Percentiles rank a stretch among this genome's conserved stretches.
phyloP scores from a whole-genome alignment of 2,113 vertebrate species.

The Sander vitreus region DNA sequence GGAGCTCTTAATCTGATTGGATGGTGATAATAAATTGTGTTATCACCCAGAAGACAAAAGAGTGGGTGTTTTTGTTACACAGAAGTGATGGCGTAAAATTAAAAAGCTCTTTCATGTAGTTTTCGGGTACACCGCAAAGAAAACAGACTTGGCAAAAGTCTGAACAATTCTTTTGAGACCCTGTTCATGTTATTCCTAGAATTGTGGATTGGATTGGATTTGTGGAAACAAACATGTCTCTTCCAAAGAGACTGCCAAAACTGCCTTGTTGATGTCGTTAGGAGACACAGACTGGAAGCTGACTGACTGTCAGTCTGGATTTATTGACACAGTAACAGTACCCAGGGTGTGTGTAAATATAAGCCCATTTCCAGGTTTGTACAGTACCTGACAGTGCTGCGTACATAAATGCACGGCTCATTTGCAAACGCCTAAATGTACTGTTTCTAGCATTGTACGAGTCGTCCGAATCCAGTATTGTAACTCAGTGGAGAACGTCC shows the following conservation, averaged over 20 bases:
- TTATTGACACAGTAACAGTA: constrained; percentile 53
- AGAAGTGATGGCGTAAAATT: constrained; percentile 6
- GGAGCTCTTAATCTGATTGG: constrained; percentile 17
- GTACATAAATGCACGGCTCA: constrained; percentile 16
- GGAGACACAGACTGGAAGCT: constrained; percentile 34
- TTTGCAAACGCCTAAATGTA: constrained; percentile 25
- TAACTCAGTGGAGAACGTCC: constrained; percentile 11
- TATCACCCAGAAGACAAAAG: constrained; percentile 31
- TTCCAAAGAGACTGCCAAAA: constrained; percentile 30
- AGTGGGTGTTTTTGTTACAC: background rate
- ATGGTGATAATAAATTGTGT: constrained; percentile 24
- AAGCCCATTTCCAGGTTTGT: constrained; percentile 36
- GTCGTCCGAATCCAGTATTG: constrained; percentile 21
- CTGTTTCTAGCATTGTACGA: background rate
- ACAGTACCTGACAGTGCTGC: constrained; percentile 17
- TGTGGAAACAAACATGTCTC: constrained; percentile 39
- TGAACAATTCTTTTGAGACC: background rate
- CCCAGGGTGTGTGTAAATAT: constrained; percentile 39
- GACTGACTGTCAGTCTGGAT: constrained; percentile 42
- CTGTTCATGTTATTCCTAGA: constrained; percentile 7
- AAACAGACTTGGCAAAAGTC: background rate
- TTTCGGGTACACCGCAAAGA: constrained; percentile 4
- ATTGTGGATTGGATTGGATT: constrained; percentile 28
- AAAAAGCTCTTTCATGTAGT: constrained; percentile 24
- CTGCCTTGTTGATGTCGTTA: constrained; percentile 43